Conservation (phyloP, 2,888 invertebrate species). For the Hydrotaea diabolus region DNA sequence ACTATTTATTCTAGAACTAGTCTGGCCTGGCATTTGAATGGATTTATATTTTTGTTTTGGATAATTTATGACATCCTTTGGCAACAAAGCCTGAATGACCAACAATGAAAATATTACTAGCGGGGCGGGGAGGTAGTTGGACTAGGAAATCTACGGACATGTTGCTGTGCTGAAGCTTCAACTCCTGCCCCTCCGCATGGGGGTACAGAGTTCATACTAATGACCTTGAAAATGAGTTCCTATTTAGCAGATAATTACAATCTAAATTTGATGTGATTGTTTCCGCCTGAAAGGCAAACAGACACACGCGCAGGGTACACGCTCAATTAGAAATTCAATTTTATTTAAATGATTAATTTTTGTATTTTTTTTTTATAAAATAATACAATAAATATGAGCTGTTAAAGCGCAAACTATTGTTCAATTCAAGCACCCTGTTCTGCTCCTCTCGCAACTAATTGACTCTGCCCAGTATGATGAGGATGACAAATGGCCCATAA, state of each 20-base stretch:
- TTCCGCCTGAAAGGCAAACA: background rate
- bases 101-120: slow-evolving; percentile 43
- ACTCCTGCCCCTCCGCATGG: slow-evolving; percentile 33
- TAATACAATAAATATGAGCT: slow-evolving; percentile 23
- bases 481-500: slow-evolving; percentile 17
- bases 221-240: slow-evolving; percentile 80
- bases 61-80: slow-evolving; percentile 67
- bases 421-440: background rate
- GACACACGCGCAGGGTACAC: background rate
- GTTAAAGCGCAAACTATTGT: background rate
- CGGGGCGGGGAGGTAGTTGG: background rate
- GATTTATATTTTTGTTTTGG: slow-evolving; percentile 55
- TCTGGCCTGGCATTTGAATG: slow-evolving; percentile 49
- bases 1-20: slow-evolving; percentile 1
- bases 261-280: slow-evolving; percentile 58
- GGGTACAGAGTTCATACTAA: slow-evolving; percentile 68
- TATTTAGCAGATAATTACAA: slow-evolving; percentile 65
- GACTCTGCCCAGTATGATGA: background rate
- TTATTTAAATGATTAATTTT: slow-evolving; percentile 1
- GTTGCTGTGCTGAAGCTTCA: background rate
- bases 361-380: background rate
- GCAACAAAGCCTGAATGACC: slow-evolving; percentile 43
- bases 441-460: background rate
- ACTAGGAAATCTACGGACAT: background rate
- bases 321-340: background rate